phyloP scores from a whole-genome alignment of 2,888 invertebrate genomes.

The Pherbina coryleti region DNA sequence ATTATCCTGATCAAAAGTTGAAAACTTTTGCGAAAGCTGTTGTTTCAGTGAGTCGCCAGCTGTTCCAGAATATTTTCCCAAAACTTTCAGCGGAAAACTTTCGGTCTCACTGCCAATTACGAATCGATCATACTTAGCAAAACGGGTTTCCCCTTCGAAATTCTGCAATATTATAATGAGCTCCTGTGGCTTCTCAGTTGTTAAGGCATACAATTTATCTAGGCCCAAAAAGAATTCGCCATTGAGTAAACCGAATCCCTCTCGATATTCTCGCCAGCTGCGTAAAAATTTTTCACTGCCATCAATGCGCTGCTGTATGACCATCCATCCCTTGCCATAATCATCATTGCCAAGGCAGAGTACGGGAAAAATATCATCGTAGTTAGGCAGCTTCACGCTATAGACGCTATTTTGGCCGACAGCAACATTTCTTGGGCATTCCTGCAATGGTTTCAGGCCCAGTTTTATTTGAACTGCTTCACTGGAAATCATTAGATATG shows the following conservation, averaged over 20 bases:
- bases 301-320: conserved; percentile 53
- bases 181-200: conserved; percentile 46
- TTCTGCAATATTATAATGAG: conserved; percentile 48
- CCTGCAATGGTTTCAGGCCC: not conserved
- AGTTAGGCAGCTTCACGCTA: no score
- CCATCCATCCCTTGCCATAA: conserved; percentile 50
- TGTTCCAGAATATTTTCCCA: conserved; percentile 51
- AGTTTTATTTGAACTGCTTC: not conserved
- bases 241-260: conserved; percentile 50
- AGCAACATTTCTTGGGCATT: not conserved
- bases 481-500: not conserved
- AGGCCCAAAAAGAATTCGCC: conserved; percentile 55
- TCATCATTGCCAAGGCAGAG: not conserved
- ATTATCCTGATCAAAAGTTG: conserved; percentile 56
- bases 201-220: conserved; percentile 52
- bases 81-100: conserved; percentile 50
- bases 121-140: conserved; percentile 53
- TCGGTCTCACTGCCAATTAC: conserved; percentile 52
- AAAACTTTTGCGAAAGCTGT: conserved; percentile 55
- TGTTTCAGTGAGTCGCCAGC: conserved; percentile 53
- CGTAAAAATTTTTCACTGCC: conserved; percentile 50
- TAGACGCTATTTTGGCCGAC: not conserved
- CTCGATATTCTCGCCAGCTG: conserved; percentile 51
- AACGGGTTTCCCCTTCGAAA: conserved; percentile 44
- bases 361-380: not conserved